phyloP scores from a whole-genome alignment of 2,888 invertebrate genomes.

The Cylindroiulus punctatus region DNA sequence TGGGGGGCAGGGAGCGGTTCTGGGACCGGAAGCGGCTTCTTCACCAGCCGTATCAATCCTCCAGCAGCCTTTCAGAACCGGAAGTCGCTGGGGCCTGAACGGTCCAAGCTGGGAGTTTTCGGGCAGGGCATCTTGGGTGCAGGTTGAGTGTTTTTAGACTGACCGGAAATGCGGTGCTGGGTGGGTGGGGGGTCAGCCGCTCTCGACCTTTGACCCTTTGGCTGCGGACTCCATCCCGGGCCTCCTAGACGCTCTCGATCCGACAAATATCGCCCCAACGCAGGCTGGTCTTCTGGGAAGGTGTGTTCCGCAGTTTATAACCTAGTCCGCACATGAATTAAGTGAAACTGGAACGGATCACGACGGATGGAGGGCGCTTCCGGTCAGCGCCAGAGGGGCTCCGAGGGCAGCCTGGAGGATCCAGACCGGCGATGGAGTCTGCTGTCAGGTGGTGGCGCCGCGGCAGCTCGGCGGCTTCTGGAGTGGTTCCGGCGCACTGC shows the following conservation, averaged over 20 bases:
- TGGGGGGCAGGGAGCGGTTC: conserved; percentile 2
- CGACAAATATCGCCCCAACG: conserved; percentile 94
- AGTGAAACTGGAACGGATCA: conserved; percentile 48
- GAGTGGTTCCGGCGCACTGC: not conserved
- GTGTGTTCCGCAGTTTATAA: conserved; percentile 95
- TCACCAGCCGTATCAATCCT: not conserved
- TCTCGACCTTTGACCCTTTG: conserved; percentile 10
- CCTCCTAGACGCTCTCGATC: not conserved
- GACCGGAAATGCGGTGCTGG: not conserved
- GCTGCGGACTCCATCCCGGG: not conserved
- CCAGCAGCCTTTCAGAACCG: not conserved
- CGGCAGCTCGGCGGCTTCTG: not conserved
- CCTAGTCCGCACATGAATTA: conserved; percentile 92
- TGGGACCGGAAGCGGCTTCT: not conserved
- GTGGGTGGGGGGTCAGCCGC: not conserved
- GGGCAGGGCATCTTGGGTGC: not conserved
- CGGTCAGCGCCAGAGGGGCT: not conserved
- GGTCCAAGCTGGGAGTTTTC: too few relatives aligned
- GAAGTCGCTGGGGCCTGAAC: not conserved
- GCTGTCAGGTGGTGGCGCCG: not conserved
- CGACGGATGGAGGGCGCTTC: not conserved
- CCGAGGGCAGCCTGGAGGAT: not conserved
- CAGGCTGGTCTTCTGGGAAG: conserved; percentile 95
- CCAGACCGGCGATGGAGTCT: not conserved
- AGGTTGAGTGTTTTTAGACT: not conserved